Evolutionary conservation across 2,113 vertebrate species (phyloP).

Genomic region (Labrus mixtus): DNA sequence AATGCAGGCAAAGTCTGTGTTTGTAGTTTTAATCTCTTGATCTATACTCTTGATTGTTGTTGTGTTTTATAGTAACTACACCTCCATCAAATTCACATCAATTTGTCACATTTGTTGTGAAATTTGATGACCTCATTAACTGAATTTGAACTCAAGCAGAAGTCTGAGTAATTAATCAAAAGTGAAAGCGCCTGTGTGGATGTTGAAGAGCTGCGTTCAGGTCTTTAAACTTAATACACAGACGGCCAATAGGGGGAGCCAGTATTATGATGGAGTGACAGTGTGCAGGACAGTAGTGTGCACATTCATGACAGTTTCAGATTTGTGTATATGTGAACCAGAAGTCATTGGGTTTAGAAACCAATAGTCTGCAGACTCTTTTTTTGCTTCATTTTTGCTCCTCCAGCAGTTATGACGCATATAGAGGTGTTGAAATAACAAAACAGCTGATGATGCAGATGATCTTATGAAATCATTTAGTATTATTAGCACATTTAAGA

Average conservation of each 20-base stretch:
- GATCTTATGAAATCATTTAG: background rate
- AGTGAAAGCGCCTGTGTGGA: background rate
- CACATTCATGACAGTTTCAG: background rate
- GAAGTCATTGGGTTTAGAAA: background rate
- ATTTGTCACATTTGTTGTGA: too few relatives aligned
- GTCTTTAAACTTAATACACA: background rate
- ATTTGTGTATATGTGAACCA: background rate
- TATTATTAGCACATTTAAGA: too few relatives aligned
- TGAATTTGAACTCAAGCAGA: too few relatives aligned
- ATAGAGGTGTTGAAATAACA: background rate
- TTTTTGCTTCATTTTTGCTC: background rate
- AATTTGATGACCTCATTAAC: too few relatives aligned
- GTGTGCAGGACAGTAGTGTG: too few relatives aligned
- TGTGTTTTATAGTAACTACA: too few relatives aligned
- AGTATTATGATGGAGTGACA: background rate
- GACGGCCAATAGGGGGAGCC: slow-evolving; percentile 30
- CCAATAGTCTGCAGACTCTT: background rate
- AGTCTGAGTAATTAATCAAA: background rate
- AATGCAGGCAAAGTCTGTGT: too few relatives aligned
- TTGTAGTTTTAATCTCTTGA: too few relatives aligned
- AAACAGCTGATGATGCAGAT: too few relatives aligned
- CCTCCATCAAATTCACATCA: too few relatives aligned
- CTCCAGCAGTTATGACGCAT: background rate
- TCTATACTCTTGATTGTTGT: too few relatives aligned
- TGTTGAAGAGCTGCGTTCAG: background rate